Base-by-base conservation (phyloP, 1,140 invertebrate species). In the Harpegnathos saltator region DNA sequence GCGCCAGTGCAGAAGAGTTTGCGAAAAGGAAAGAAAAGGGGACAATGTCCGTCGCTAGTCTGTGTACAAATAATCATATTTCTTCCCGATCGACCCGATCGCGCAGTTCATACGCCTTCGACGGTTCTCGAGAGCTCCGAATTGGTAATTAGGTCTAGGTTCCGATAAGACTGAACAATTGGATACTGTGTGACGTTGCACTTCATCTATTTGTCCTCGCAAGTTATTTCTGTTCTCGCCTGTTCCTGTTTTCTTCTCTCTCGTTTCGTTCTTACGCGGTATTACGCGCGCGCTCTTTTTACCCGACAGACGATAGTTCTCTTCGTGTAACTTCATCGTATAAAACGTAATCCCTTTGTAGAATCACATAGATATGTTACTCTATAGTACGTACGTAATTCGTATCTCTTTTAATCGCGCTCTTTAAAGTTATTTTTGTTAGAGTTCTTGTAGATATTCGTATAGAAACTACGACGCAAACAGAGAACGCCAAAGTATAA, bases 401-500 rank as follows among this genome's bases (percentile, higher is more conserved):
- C 9, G 63, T 82, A 72, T 82, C 59, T 74, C 38, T 50, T 62
- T 63, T 82, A 0, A 74, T 50, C 22, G 69, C 48, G 59, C 48
- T 69, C 14, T 66, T 44, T 83, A 61, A 66, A 7, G 66, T 24
- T 65, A 74, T 44, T 66, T 26, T 61, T 69, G 48, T 69, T 73
- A 44, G 29, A 80, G 66, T 50, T 71, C 71, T 38, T 19, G 11
- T 56, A 26, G n/a, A 38, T 33, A 33, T 72, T 26, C 26, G 58
- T 59, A 38, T 9, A 38, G 48, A 26, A 56, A 22, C 62, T 54
- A 68, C 38, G 15, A 61, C 65, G 54, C 17, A 50, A 61, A 62
- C 15, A 22, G 56, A 66, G 52, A 86, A 85, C 78, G 61, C 85
- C 83, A 82, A 86, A 86, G 77, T 85, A 4, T 56, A 62, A 82